Evolutionary conservation across 2,797 vertebrate genomes (phyloP), one percentile per base, ranked within the genome.

Genomic region (Lagorchestes hirsutus): DNA sequence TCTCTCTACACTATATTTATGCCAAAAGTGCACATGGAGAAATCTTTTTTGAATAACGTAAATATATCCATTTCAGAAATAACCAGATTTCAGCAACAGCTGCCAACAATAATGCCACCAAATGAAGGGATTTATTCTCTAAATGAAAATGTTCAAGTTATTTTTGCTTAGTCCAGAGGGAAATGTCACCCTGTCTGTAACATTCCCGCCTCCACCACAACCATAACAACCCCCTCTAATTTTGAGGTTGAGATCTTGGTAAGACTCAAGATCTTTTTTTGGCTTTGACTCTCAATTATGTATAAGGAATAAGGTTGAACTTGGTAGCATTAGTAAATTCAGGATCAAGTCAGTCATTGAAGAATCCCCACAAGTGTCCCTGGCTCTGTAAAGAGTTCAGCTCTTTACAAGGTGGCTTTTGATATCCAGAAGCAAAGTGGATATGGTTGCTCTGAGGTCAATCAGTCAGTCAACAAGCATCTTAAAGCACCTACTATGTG

Each of bases 11-110:
- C 6, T 46, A 40, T 46, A 24, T 82, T 24, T 46, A 22, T 82
- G 67, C 67, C 67, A 40, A 82, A 46, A 82, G 67, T 40, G 18
- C 67, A 82, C n/a, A 82, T 31, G n/a, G 67, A 82, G 67, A 46
- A 82, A 40, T 82, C 67, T 40, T 82, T 82, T 82, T 82, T 24
- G n/a, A 82, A 82, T 82, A 82, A 82, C 5, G 5, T 22, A 82
- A 40, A 22, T 82, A 46, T 82, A 82, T 46, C n/a, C n/a, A 82
- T 10, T 24, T 6, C 18, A 46, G n/a, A 82, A 82, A 82, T 46
- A 82, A 46, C 67, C n/a, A 82, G 67, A 82, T 46, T 82, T 82
- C 67, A 82, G 67, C 67, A 82, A 82, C n/a, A 82, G 67, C 67
- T 24, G 67, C 67, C n/a, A 40, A 82, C 67, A 24, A 46, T 40